Evolutionary conservation across 2,113 vertebrate genomes (phyloP).

Genomic region (Mystacornis crossleyi): DNA sequence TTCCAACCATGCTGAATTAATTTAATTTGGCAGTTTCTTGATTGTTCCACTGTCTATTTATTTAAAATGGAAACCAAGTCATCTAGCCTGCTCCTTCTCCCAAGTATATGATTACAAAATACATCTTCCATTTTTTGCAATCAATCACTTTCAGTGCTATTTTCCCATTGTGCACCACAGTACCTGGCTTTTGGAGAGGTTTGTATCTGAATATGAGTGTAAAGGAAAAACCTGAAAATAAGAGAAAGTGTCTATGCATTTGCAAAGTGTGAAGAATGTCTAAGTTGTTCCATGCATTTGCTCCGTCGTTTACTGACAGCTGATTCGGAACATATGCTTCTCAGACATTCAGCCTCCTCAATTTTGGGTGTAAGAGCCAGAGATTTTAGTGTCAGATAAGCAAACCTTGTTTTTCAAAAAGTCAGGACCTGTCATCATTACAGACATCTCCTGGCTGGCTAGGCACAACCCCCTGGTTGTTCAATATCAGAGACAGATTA

Average conservation of each 20-base stretch:
- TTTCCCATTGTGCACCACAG: constrained; percentile 6
- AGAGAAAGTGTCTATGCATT: background rate
- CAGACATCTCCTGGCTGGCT: background rate
- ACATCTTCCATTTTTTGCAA: constrained; percentile 62
- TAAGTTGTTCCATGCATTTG: background rate
- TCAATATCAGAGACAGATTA: constrained; percentile 3
- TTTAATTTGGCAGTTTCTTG: constrained; percentile 77
- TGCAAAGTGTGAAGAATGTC: constrained; percentile 8
- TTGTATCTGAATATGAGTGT: background rate
- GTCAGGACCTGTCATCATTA: background rate
- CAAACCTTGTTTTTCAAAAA: background rate
- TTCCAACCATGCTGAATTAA: constrained; percentile 81
- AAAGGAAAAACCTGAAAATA: background rate
- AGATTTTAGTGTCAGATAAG: constrained; percentile 17
- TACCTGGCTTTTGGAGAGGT: constrained; percentile 6
- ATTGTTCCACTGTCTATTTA: constrained; percentile 78
- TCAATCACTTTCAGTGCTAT: constrained; percentile 66
- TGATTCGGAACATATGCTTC: constrained; percentile 24
- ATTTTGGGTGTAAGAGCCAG: background rate
- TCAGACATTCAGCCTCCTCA: background rate
- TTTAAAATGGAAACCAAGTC: constrained; percentile 82
- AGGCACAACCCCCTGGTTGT: background rate
- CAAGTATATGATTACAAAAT: constrained; percentile 10
- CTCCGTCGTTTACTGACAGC: background rate
- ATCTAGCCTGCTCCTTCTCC: constrained; percentile 63